A percentile compares a stretch with the other conserved stretches of the same genome.
phyloP scores from a whole-genome alignment of 2,888 invertebrate species.

The Leptinotarsa tumamoca region DNA sequence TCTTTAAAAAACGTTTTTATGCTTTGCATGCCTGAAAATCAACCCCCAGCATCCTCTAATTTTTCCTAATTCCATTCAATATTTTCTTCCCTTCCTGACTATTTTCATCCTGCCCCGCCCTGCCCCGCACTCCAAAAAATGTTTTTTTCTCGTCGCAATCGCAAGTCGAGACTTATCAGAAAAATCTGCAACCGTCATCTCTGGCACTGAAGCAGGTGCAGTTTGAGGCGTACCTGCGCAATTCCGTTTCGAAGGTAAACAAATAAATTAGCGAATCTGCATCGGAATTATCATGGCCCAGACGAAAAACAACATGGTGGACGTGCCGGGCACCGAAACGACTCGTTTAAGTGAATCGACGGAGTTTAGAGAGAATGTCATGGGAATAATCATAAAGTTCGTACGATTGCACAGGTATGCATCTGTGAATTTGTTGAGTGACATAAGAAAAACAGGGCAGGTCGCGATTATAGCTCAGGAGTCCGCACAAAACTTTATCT shows the following conservation, averaged over 20 bases:
- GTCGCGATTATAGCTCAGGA: not conserved
- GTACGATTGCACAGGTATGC: constrained; percentile 23
- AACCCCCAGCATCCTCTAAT: too few species aligned
- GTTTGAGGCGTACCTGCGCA: constrained; percentile 5
- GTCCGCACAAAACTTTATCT: not conserved
- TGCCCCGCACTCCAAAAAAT: too few species aligned
- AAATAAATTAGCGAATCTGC: constrained; percentile 21
- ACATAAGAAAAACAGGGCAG: constrained; percentile 16
- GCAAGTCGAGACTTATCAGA: not conserved
- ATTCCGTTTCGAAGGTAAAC: constrained; percentile 6
- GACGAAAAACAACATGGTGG: constrained; percentile 15
- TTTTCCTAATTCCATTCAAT: too few species aligned
- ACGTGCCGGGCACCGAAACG: constrained; percentile 46
- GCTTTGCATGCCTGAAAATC: too few species aligned
- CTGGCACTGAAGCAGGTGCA: not conserved
- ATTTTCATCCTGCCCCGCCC: too few species aligned
- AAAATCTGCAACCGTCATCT: not conserved
- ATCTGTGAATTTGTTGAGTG: constrained; percentile 37
- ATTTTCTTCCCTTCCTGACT: too few species aligned
- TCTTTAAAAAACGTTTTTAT: too few species aligned
- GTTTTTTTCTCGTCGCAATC: not conserved
- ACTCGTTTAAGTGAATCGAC: constrained; percentile 52
- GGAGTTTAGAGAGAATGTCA: constrained; percentile 48
- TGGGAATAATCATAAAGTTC: constrained; percentile 51
- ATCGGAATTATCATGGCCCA: constrained; percentile 7